phyloP scores from a whole-genome alignment of 1,140 invertebrate genomes.

The Pogonomyrmex californicus region DNA sequence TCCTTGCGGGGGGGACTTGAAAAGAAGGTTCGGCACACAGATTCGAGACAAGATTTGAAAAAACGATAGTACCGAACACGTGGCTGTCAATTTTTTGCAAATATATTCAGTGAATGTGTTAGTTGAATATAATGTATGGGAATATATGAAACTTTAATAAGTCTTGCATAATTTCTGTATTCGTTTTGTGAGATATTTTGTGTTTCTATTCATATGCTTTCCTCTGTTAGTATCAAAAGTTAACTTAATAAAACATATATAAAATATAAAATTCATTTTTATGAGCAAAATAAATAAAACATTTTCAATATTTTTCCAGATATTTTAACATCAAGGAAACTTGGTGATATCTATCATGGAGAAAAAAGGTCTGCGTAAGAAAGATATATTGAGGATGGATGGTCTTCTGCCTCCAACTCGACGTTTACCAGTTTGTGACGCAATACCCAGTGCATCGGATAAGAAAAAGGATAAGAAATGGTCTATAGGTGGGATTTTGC shows the following conservation, averaged over 20 bases:
- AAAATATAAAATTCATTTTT: not conserved
- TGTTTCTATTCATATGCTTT: not conserved
- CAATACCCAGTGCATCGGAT: slow-evolving; percentile 46
- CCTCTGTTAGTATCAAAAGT: not conserved
- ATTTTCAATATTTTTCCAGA: slow-evolving; percentile 41
- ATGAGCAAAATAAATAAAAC: not conserved
- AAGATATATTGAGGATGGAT: slow-evolving; percentile 72
- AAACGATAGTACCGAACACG: not conserved
- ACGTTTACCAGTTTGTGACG: slow-evolving; percentile 66
- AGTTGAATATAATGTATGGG: slow-evolving; percentile 6
- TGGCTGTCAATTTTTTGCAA: not conserved
- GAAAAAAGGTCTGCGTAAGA: slow-evolving; percentile 65
- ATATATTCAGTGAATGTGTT: slow-evolving; percentile 3
- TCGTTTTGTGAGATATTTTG: not conserved
- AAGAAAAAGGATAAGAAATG: slow-evolving; percentile 75
- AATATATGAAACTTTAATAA: slow-evolving; percentile 24
- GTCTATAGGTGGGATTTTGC: slow-evolving; percentile 71
- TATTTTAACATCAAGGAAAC: slow-evolving; percentile 26
- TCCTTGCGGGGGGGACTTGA: not conserved
- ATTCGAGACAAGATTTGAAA: not conserved
- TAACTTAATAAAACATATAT: not conserved
- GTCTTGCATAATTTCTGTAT: not conserved
- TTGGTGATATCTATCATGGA: slow-evolving; percentile 58
- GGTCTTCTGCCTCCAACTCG: slow-evolving; percentile 69
- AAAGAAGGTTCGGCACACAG: not conserved